phyloP scores from a whole-genome alignment of 2,113 vertebrate species.

The Prochilodus magdalenae region DNA sequence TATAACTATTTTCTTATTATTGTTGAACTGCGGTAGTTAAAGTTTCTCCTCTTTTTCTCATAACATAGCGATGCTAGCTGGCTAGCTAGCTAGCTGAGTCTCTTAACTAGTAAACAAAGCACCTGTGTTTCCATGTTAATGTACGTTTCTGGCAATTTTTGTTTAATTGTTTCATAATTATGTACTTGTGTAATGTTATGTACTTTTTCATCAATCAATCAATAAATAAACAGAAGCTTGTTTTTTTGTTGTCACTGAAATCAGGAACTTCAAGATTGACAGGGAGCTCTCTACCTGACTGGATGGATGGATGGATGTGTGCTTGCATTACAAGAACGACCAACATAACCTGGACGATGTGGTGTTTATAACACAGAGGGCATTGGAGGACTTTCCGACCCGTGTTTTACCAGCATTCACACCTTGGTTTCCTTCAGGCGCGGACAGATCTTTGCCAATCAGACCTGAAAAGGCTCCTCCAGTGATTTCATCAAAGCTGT shows the following conservation, averaged over 20 bases:
- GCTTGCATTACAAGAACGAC: conserved; percentile 78
- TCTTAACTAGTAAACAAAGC: too few species aligned
- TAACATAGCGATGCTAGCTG: background rate
- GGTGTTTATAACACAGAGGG: conserved; percentile 74
- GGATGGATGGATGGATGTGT: conserved; percentile 86
- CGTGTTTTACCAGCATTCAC: conserved; percentile 74
- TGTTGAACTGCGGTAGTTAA: background rate
- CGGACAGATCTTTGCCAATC: conserved; percentile 69
- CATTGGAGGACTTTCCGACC: conserved; percentile 78
- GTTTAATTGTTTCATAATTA: too few species aligned
- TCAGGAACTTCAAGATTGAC: background rate
- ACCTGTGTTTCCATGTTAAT: background rate
- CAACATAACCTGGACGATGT: conserved; percentile 62
- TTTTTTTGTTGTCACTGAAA: background rate
- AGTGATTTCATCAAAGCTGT: conserved; percentile 60
- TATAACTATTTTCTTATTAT: background rate
- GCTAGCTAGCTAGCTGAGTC: background rate
- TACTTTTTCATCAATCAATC: too few species aligned
- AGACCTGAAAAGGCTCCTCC: conserved; percentile 81
- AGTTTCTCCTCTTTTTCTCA: background rate
- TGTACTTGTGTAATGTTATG: too few species aligned
- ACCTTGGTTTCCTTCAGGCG: conserved; percentile 79
- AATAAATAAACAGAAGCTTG: too few species aligned
- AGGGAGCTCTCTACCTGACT: background rate
- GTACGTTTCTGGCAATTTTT: background rate